Evolutionary conservation across 2,888 invertebrate genomes (phyloP), one percentile per base, ranked within the genome.

Genomic region (Zeuzera pyrina): DNA sequence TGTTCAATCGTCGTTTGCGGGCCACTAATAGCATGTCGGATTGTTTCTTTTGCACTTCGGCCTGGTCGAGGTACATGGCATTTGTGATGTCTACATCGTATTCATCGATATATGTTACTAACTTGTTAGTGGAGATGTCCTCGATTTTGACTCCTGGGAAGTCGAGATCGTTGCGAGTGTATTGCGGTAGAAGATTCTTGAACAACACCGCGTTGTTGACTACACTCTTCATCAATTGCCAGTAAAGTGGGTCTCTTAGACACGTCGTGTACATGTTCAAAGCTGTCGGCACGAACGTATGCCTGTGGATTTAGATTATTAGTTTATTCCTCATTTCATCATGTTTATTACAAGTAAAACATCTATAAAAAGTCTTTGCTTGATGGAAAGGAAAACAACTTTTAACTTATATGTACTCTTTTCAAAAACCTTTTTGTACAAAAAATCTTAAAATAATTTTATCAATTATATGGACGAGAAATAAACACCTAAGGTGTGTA

Each of bases 191-290:
- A 47, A 79, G 71, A 34, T 72, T 61, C 67, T 89, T 89, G 84
- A 87, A 90, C 31, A 86, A 79, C 39, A 76, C 67, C 63, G 86
- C 86, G 42, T 72, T 81, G 39, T 85, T 68, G 27, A 79, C 56
- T 54, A 90, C 66, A 41, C 87, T 87, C 62, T 89, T 88, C 74
- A 88, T 86, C 43, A 91, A 67, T 45, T 85, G 86, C 79, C 89
- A 92, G 86, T 88, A 91, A 34, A 89, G 84, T 8, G 92, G 91
- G 67, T 92, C 92, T 31, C 91, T 88, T 51, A 90, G 64, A 49
- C 88, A 86, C 2, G 90, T 89, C 35, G 84, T 74, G 59, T 86
- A 87, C 62, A 87, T 85, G 51, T 90, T 87, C 45, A 90, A 63
- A 8, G 87, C 86, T 24, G 88, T 86, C 7, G 90, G 89, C 28